Base-by-base conservation (phyloP, 1,140 invertebrate species). In the Homalodisca vitripennis region DNA sequence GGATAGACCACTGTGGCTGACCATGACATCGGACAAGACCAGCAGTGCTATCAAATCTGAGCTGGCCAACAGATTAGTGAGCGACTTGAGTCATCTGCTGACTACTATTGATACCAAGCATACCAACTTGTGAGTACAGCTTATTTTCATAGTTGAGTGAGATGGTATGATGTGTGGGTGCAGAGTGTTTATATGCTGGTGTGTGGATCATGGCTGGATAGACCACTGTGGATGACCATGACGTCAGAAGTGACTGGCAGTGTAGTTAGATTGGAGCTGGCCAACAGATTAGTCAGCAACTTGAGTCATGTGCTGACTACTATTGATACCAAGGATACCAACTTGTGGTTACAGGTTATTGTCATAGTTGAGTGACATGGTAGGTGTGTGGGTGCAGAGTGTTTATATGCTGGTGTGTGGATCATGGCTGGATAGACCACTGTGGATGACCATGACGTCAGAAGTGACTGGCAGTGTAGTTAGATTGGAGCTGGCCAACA, bases 111-210 rank as follows among this genome's bases (percentile, higher is more conserved):
- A 93, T 76, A 90, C 87, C 13, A 93, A 93, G 79, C 82, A 86
- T 72, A 92, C 89, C 30, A 91, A 92, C 79, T 93, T 93, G 91
- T 93, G 83, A 91, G 91, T 88, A 66, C 41, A 6, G 0, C 22
- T 26, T 62, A 30, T 14, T 14, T 60, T 68, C 27, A 66, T 70
- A 46, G 10, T 46, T 46, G 41, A n/a, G 10, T 46, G 41, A 46
- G n/a, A 12, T 10, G 10, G n/a, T n/a, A n/a, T n/a, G n/a, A n/a
- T n/a, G n/a, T n/a, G n/a, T n/a, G 47, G 1, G 14, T 64, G 22
- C 26, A 69, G 62, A 34, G 32, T 12, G 24, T 69, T 3, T 51
- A 41, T 32, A 29, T 31, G 31, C 31, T 64, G 3, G 29, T 69
- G 17, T 14, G 46, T 41, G 53, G 63, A 26, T 29, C 41, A 13